Evolutionary conservation across 2,113 vertebrate species (phyloP).

Genomic region (Scalopus aquaticus): DNA sequence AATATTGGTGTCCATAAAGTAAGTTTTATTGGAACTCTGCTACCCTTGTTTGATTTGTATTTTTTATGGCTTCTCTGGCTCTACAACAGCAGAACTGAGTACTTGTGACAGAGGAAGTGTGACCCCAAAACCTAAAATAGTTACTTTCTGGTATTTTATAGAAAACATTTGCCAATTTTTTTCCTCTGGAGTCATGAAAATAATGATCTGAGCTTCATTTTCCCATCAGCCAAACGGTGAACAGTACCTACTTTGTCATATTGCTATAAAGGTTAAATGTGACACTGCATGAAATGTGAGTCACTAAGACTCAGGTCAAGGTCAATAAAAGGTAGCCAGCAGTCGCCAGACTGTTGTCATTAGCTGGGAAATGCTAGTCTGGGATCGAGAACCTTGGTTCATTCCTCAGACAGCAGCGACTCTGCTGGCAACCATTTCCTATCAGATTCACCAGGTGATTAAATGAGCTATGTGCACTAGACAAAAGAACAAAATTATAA

Average conservation of each 20-base stretch:
- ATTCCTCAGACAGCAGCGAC: neutral
- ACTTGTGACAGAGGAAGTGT: neutral
- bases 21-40: neutral
- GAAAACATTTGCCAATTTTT: neutral
- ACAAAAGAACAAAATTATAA: neutral
- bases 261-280: neutral
- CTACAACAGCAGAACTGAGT: neutral
- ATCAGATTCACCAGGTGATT: neutral
- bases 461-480: neutral
- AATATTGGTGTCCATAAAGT: neutral
- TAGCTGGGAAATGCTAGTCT: neutral
- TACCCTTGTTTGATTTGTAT: neutral
- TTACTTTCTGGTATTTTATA: neutral
- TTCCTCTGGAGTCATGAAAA: neutral
- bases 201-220: neutral
- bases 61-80: neutral
- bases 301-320: neutral
- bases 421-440: neutral
- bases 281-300: neutral
- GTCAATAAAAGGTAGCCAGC: neutral
- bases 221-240: neutral
- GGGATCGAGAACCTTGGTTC: neutral
- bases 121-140: neutral
- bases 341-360: no score
- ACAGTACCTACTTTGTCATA: neutral